Base-by-base conservation (phyloP, 1,140 invertebrate genomes). In the Drosophila jambulina region DNA sequence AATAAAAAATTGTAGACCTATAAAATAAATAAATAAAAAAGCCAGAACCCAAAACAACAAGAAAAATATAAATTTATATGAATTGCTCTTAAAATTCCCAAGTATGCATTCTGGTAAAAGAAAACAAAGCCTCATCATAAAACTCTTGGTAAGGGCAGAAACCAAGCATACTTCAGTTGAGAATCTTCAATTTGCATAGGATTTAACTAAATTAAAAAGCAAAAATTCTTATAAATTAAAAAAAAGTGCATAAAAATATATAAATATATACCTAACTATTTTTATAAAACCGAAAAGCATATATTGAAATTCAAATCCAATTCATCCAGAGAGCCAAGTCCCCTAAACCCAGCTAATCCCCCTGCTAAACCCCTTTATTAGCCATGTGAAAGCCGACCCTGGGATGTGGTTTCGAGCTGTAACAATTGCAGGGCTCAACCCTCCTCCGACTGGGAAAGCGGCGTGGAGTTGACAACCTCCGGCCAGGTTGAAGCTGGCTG, bases 401-500 rank as follows among this genome's bases (percentile, higher is more conserved):
- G 9, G 8, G 32, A 9, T 36, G 32, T 21, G n/a, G 19, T 1
- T 36, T 29, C 29, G 5, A 15, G 12, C 3, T 5, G 25, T 2
- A 49, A 27, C 46, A 49, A 27, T 27, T 27, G 46, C 13, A 1
- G 12, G 49, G 27, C 49, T 15, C 27, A 19, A 10, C 12, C 53
- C 32, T 7, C 2, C 59, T 36, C 17, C 42, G 15, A 2, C n/a
- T n/a, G 29, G 3, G 29, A 36, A 17, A 3, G 43, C 7, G 1
- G 2, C 7, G 21, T 46, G 23, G 43, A 58, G 69, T 72, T 72
- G 69, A 72, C 69, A 70, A 59, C 43, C 51, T 48, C 57, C 4
- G 9, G 8, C 23, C 5, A 17, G 13, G 21, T 36, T 8, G n/a
- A 3, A n/a, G 32, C 27, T 15, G 19, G 32, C 27, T 15, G 19